Conservation (phyloP, 2,888 invertebrate species). For the Agonum fuliginosum region DNA sequence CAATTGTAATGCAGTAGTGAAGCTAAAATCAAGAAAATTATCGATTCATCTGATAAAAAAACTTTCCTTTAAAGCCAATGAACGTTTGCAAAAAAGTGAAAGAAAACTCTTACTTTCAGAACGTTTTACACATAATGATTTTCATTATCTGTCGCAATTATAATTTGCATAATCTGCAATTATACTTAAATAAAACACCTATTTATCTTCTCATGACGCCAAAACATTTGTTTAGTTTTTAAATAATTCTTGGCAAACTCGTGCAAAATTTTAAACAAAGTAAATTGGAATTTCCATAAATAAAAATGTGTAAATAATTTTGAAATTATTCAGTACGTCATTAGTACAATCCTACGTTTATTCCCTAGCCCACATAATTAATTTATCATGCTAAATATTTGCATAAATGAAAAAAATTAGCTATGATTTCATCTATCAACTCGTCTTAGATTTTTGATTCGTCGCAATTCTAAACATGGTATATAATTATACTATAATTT, state of each 20-base stretch:
- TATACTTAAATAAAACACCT: too few species aligned
- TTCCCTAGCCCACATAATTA: conserved; percentile 39
- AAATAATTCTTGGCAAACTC: neutral
- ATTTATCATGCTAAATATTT: conserved; percentile 32
- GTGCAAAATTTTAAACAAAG: too few species aligned
- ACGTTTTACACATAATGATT: conserved; percentile 29
- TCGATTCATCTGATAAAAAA: conserved; percentile 41
- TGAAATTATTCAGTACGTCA: conserved; percentile 20
- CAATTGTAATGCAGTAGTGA: too few species aligned
- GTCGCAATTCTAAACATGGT: neutral
- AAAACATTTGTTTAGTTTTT: neutral
- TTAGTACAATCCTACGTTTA: conserved; percentile 7
- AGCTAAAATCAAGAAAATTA: too few species aligned
- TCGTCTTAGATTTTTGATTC: neutral
- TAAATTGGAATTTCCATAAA: conserved; percentile 28
- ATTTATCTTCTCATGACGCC: too few species aligned
- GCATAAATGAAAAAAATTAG: conserved; percentile 15
- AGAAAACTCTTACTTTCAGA: conserved; percentile 49
- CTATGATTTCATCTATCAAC: conserved; percentile 25
- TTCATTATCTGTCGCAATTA: neutral
- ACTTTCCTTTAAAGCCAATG: conserved; percentile 52
- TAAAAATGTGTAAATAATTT: conserved; percentile 20
- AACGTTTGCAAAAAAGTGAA: conserved; percentile 44
- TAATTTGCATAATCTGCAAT: conserved; percentile 4
- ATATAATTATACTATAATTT: conserved; percentile 16